A percentile compares a stretch with the other conserved stretches of the same genome.
Evolutionary conservation across 2,888 invertebrate species (phyloP).

Genomic region (Hemaris fuciformis): DNA sequence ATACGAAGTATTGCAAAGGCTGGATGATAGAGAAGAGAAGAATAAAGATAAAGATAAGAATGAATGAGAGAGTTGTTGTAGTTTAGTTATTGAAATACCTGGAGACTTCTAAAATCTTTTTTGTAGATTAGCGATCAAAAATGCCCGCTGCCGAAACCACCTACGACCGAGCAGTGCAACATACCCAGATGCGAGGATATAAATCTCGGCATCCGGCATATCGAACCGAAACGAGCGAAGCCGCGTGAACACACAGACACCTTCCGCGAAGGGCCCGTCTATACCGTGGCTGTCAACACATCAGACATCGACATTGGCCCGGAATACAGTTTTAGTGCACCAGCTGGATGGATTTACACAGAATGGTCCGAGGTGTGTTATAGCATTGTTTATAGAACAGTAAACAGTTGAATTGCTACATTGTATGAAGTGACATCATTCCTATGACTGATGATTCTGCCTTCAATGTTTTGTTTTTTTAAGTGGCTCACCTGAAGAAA

Average conservation of each 20-base stretch:
- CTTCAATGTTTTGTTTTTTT: neutral
- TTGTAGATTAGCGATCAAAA: slow-evolving; percentile 67
- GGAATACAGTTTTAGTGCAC: slow-evolving; percentile 62
- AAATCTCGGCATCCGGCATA: slow-evolving; percentile 38
- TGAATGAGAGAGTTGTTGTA: no score
- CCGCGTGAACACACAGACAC: slow-evolving; percentile 57
- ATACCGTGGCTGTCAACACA: slow-evolving; percentile 62
- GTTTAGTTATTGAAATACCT: no score
- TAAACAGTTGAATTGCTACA: neutral
- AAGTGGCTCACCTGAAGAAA: no score
- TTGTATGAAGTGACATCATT: neutral
- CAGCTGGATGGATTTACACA: slow-evolving; percentile 79
- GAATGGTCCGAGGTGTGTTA: slow-evolving; percentile 80
- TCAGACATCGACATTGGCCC: slow-evolving; percentile 62
- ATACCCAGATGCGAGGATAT: slow-evolving; percentile 56
- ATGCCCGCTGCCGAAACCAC: slow-evolving; percentile 60
- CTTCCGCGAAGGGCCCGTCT: slow-evolving; percentile 68
- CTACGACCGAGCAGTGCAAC: slow-evolving; percentile 54
- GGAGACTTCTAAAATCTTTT: neutral
- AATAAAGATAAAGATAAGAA: no score
- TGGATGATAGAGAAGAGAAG: no score
- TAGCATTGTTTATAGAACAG: neutral
- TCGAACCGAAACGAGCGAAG: slow-evolving; percentile 44
- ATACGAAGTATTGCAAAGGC: no score
- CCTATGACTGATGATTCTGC: neutral